A percentile compares a stretch with the other conserved stretches of the same genome.
Evolutionary conservation across 2,113 vertebrate species (phyloP).

Genomic region (Sorex fumeus): DNA sequence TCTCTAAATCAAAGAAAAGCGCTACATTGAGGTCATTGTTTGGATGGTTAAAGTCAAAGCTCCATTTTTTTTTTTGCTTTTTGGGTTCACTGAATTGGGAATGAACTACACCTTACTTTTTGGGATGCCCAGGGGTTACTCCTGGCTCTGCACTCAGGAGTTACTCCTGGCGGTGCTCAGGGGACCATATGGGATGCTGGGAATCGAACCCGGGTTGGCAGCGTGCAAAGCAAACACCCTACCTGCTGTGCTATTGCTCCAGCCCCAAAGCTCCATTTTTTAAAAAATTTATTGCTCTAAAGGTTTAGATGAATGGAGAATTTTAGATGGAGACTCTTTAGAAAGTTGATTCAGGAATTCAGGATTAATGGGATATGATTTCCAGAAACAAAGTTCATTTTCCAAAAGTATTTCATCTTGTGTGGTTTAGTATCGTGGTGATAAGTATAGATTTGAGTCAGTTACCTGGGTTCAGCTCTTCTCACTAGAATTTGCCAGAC

Average conservation of each 20-base stretch:
- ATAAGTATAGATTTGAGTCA: background rate
- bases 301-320: background rate
- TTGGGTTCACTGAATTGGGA: too few relatives aligned
- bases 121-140: too few relatives aligned
- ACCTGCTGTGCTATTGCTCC: too few relatives aligned
- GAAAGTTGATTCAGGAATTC: background rate
- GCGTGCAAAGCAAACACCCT: too few relatives aligned
- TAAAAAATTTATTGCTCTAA: background rate
- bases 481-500: background rate
- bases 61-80: background rate
- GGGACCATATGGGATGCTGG: too few relatives aligned
- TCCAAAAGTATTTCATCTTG: background rate
- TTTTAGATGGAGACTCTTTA: background rate
- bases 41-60: background rate
- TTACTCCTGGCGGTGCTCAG: too few relatives aligned
- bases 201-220: too few relatives aligned
- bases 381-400: background rate
- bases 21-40: background rate
- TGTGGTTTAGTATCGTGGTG: background rate
- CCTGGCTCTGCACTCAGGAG: too few relatives aligned
- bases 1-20: background rate
- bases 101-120: too few relatives aligned
- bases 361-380: background rate
- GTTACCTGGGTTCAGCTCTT: background rate
- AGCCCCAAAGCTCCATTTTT: too few relatives aligned